Evolutionary conservation across 2,113 vertebrate genomes (phyloP), one percentile per base, ranked within the genome.

Genomic region (Oryzias javanicus): DNA sequence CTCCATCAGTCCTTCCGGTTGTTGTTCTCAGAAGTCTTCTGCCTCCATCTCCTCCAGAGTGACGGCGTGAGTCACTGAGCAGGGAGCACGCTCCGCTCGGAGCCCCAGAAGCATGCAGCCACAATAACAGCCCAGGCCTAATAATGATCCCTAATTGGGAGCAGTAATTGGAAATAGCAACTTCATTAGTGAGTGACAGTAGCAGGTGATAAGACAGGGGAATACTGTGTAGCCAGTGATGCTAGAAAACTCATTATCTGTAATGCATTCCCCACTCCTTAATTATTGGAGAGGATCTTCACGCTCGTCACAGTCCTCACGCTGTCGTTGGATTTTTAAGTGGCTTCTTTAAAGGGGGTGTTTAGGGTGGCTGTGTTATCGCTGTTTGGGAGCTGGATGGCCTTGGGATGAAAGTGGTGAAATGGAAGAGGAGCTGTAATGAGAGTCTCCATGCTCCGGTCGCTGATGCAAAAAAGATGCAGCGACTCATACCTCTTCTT

Each of bases 141-240:
- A 84, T 89, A 90, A 89, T 87, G 78, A 87, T 85, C 81, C 74
- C 77, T 88, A 89, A 89, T 86, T 67, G 82, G 52, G 64, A 74
- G 74, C 74, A 68, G 80, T 87, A 86, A 89, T 86, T 90, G 81
- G 86, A 89, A 90, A 90, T 85, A 74, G 90, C 85, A 86, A 86
- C 89, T 92, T 90, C 84, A 90, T 90, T 91, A 91, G 77, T 70
- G 81, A 85, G 75, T 84, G 79, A 86, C 87, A 86, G 82, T 81
- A 78, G 84, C 87, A 89, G 85, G 89, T 88, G 85, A 89, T 90
- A 87, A 89, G 85, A 88, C 74, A 22, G 78, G 86, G 81, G 81
- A 89, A 89, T 91, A 79, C 79, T 70, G 72, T 71, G 64, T 61
- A 78, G 78, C 68, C 71, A 82, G 68, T 70, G 84, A 86, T 80